Conservation (phyloP, 2,888 invertebrate species). For the Athalia cordata region DNA sequence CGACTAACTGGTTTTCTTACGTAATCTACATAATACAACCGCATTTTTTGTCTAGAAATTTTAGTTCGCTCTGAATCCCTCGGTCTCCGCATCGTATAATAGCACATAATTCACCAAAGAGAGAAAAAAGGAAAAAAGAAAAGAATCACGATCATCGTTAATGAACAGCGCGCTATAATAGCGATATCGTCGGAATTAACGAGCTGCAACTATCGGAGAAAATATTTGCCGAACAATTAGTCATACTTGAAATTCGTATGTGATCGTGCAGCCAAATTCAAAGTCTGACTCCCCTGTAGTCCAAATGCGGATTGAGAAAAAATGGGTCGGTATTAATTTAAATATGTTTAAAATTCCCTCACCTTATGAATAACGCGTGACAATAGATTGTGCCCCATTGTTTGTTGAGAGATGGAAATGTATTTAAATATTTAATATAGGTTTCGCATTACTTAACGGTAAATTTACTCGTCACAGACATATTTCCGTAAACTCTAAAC, state of each 20-base stretch:
- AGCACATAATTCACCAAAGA: too few species aligned
- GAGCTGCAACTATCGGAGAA: neutral
- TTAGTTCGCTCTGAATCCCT: conserved; percentile 26
- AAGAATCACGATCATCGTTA: neutral
- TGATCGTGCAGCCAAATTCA: neutral
- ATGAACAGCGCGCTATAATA: neutral
- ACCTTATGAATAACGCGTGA: conserved; percentile 34
- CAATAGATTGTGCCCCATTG: conserved; percentile 30
- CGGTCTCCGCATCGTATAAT: neutral
- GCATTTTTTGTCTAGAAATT: conserved; percentile 38
- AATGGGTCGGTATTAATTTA: conserved; percentile 37
- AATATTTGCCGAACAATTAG: neutral
- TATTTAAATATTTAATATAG: conserved; percentile 40
- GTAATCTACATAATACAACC: conserved; percentile 49
- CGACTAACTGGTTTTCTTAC: conserved; percentile 54
- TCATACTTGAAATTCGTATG: neutral
- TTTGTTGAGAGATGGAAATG: conserved; percentile 18
- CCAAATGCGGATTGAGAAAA: conserved; percentile 19
- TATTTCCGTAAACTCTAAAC: conserved; percentile 19
- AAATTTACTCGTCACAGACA: conserved; percentile 17
- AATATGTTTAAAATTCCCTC: conserved; percentile 32
- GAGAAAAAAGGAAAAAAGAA: too few species aligned
- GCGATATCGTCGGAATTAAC: conserved; percentile 4
- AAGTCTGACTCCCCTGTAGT: neutral
- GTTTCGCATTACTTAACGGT: conserved; percentile 43